phyloP scores from a whole-genome alignment of 2,113 vertebrate species.

The Variabilichromis moorii region DNA sequence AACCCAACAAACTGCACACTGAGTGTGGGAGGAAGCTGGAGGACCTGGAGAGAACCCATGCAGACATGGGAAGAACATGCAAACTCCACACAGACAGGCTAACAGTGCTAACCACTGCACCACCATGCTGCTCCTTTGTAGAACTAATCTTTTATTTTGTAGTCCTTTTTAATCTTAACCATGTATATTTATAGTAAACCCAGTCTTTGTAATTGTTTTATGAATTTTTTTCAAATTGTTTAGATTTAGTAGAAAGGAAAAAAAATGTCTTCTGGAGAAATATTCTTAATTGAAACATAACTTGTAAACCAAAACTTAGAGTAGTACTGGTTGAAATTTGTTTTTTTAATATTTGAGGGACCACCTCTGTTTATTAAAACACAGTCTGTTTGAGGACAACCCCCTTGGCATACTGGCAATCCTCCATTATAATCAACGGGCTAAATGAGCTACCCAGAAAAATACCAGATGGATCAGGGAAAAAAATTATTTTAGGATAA shows the following conservation, averaged over 20 bases:
- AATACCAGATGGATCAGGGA: conserved; percentile 2
- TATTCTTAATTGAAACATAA: not conserved
- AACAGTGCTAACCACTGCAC: not conserved
- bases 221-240: not conserved
- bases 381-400: not conserved
- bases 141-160: not conserved
- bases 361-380: not conserved
- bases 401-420: not conserved
- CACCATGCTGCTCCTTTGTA: not conserved
- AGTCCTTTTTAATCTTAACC: not conserved
- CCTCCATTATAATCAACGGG: not conserved
- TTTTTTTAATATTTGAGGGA: not conserved
- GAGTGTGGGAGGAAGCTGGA: not conserved
- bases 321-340: not conserved
- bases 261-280: not conserved
- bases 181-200: not conserved
- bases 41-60: not conserved
- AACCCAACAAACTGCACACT: not conserved
- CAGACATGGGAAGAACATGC: not conserved
- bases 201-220: not conserved
- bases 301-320: not conserved
- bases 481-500: not conserved
- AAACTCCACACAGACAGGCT: not conserved
- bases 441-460: not conserved
- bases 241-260: not conserved